Base-by-base conservation (phyloP, 1,140 invertebrate species). In the Drosophila repletoides region DNA sequence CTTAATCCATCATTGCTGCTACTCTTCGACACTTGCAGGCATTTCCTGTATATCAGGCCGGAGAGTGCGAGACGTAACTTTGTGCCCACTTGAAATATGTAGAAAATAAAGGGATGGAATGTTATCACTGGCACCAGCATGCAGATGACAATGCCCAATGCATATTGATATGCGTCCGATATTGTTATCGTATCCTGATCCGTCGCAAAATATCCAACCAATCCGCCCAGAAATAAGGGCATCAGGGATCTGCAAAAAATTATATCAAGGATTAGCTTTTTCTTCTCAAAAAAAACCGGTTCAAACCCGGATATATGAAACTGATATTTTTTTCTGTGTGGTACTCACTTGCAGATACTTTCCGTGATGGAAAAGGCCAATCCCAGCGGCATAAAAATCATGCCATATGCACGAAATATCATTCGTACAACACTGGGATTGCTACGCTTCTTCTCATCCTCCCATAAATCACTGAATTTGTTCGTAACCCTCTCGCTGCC, bases 41-140 rank as follows among this genome's bases (percentile, higher is more conserved):
- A 94, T 93, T 97, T 96, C 89, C 94, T 93, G 84, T 97, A 98
- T 46, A 97, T 94, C 0, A 97, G 88, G 0, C 95, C 95, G 48
- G 95, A 96, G 63, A 94, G 94, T 0, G 94, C 95, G 1, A 97
- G 91, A 5, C 96, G 91, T 59, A 96, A 92, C 88, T 95, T 95
- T 92, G 95, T 94, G 15, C 94, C 94, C 74, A 94, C 92, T 80
- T 94, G 92, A 21, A 95, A 87, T 6, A 96, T 93, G 34, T 92
- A 93, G 79, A 96, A 93, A 89, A 96, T 94, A 89, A 95, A 96
- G 0, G 95, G 95, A 90, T 97, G 96, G 63, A 95, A 93, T 19
- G 94, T 90, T n/a, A 96, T 90, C 7, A 95, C 93, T 92, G 43
- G 94, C 79, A 15, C 77, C 70, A 83, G 91, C 72, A 92, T 93